A percentile compares a stretch with the other conserved stretches of the same genome.
Conservation (phyloP, 2,797 vertebrate species). For the Characodon lateralis region DNA sequence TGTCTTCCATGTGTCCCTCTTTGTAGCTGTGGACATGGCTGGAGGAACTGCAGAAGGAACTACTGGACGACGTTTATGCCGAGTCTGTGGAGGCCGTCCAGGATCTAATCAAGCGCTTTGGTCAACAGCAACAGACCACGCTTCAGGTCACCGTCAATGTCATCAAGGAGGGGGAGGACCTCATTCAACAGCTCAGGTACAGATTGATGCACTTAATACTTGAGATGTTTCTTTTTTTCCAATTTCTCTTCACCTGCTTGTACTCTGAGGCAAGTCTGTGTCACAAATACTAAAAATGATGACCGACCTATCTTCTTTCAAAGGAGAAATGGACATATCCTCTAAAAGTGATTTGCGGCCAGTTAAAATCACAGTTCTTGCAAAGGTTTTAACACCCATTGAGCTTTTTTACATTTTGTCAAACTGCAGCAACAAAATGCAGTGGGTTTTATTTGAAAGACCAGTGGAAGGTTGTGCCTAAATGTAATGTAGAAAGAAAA, state of each 20-base stretch:
- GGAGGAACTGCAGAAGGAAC: conserved; percentile 97
- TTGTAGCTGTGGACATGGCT: conserved; percentile 96
- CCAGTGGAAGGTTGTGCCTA: neutral
- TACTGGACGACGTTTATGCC: conserved; percentile 96
- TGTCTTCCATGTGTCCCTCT: neutral
- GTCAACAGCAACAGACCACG: conserved; percentile 96
- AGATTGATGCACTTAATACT: neutral
- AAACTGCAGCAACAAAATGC: neutral
- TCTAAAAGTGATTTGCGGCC: neutral
- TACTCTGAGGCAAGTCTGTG: neutral
- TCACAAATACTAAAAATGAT: neutral
- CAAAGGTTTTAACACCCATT: neutral
- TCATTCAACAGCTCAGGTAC: conserved; percentile 97
- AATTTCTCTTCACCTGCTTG: neutral
- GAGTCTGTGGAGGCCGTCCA: conserved; percentile 98
- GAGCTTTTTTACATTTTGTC: neutral
- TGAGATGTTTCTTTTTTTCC: neutral
- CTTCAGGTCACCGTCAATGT: conserved; percentile 97
- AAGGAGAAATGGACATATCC: neutral
- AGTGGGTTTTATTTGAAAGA: neutral
- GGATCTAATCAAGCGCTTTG: conserved; percentile 96
- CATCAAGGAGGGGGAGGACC: conserved; percentile 98
- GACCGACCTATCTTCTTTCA: neutral
- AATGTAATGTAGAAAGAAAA: neutral
- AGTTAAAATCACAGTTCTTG: neutral